Conservation (phyloP, 2,797 vertebrate genomes). For the Distichodus sexfasciatus region DNA sequence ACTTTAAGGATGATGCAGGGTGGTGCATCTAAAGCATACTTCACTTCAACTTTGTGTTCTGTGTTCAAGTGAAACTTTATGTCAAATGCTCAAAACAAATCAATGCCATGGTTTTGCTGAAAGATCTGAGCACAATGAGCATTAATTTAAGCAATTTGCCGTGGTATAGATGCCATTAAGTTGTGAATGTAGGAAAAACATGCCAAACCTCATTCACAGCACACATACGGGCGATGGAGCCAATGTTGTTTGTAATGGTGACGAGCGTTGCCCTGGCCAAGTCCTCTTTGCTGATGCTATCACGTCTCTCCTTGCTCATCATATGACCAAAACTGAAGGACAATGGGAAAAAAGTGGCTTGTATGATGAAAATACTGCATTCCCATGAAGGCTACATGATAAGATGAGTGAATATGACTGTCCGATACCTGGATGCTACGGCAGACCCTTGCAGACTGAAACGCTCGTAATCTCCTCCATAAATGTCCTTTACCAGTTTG, state of each 20-base stretch:
- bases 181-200: neutral
- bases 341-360: neutral
- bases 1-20: too few species aligned
- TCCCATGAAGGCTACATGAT: neutral
- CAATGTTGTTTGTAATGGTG: constrained; percentile 89
- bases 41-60: too few species aligned
- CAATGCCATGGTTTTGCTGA: neutral
- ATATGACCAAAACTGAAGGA: constrained; percentile 83
- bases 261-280: constrained; percentile 85
- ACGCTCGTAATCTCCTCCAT: constrained; percentile 85
- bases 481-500: constrained; percentile 86
- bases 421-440: constrained; percentile 82
- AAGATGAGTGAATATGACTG: neutral
- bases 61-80: neutral
- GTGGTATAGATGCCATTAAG: neutral
- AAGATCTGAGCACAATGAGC: neutral
- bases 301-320: constrained; percentile 88
- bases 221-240: constrained; percentile 87
- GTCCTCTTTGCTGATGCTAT: constrained; percentile 86
- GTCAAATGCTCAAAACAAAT: neutral
- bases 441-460: constrained; percentile 84
- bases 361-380: neutral
- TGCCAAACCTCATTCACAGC: constrained; percentile 82
- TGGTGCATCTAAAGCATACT: too few species aligned
- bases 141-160: neutral